These are phyloP conservation scores for Aspidiotus rigidus DNA, from an alignment of 2,888 invertebrate species.

Conservation along the genomic window DNA sequence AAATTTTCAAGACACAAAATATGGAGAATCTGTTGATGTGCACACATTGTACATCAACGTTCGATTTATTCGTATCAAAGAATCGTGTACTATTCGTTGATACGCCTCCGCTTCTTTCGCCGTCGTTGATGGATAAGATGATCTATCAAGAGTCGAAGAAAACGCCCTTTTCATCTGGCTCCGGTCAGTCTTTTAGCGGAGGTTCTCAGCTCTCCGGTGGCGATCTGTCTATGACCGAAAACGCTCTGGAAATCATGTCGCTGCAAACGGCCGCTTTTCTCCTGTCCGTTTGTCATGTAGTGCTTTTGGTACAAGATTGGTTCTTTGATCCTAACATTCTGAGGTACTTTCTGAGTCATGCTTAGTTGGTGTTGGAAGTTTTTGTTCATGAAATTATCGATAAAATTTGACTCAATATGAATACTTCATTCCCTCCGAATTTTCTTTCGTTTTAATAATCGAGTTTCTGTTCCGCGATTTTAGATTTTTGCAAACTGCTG, in stretches of 20 bases:
- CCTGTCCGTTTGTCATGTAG: slow-evolving; percentile 80
- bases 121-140: slow-evolving; percentile 43
- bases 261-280: slow-evolving; percentile 73
- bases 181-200: slow-evolving; percentile 21
- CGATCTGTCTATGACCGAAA: slow-evolving; percentile 54
- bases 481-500: slow-evolving; percentile 71
- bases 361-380: too few species aligned
- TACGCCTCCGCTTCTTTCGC: slow-evolving; percentile 67
- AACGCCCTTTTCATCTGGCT: slow-evolving; percentile 17
- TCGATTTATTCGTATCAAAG: slow-evolving; percentile 63
- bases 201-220: slow-evolving; percentile 41
- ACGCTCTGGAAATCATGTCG: slow-evolving; percentile 57
- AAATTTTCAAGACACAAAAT: slow-evolving; percentile 27
- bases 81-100: slow-evolving; percentile 78
- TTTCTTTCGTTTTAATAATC: neutral
- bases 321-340: slow-evolving; percentile 72
- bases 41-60: slow-evolving; percentile 59
- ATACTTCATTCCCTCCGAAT: neutral
- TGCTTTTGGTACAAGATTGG: slow-evolving; percentile 83
- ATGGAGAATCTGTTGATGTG: slow-evolving; percentile 24
- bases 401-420: slow-evolving; percentile 36
- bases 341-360: slow-evolving; percentile 47
- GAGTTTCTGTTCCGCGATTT: too few species aligned
- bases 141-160: slow-evolving; percentile 30
- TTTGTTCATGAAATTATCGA: neutral